Evolutionary conservation across 2,797 vertebrate genomes (phyloP).

Genomic region (Falco concolor): DNA sequence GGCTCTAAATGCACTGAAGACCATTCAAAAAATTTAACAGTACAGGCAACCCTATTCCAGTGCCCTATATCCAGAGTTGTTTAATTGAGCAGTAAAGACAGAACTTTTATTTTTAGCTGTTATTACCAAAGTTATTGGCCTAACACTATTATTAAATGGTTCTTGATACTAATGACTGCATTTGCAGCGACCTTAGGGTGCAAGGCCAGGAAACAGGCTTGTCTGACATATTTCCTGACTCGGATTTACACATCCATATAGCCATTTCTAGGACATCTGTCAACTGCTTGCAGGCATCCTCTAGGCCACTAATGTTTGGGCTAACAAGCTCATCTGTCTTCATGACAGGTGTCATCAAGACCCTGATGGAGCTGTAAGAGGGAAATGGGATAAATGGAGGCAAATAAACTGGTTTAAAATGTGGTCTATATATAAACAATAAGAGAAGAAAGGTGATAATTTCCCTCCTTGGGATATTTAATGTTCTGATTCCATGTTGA

Average conservation of each 20-base stretch:
- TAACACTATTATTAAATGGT: neutral
- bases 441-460: neutral
- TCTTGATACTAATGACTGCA: neutral
- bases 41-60: neutral
- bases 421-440: neutral
- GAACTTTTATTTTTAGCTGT: neutral
- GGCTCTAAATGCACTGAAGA: neutral
- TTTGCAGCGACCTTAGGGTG: neutral
- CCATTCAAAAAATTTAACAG: neutral
- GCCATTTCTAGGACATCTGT: conserved; percentile 26
- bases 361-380: neutral
- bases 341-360: conserved; percentile 27
- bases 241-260: neutral
- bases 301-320: neutral
- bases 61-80: neutral
- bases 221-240: conserved; percentile 51
- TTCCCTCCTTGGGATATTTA: neutral
- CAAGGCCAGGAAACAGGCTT: conserved; percentile 60
- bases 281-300: conserved; percentile 15
- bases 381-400: neutral
- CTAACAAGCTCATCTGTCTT: conserved; percentile 27
- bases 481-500: neutral
- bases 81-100: neutral
- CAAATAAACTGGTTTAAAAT: neutral
- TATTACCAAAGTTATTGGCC: neutral